These are phyloP conservation scores for Myotis vivesi DNA, from an alignment of 2,797 vertebrate genomes.

Conservation along the genomic window DNA sequence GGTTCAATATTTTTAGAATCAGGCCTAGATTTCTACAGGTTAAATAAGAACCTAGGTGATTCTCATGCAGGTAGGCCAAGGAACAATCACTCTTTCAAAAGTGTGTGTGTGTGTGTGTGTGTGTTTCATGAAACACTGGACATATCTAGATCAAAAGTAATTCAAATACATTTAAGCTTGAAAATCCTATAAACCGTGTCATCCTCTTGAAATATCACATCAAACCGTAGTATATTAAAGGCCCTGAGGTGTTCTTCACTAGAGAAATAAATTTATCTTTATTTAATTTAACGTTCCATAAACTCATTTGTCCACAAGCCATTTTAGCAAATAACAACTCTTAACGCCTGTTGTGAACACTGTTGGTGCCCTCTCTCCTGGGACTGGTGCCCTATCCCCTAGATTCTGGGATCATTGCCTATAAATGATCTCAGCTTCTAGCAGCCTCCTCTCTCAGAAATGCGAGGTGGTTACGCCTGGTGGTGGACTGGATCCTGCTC, in stretches of 20 bases:
- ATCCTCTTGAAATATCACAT: background rate
- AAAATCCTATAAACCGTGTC: background rate
- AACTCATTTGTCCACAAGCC: background rate
- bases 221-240: background rate
- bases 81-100: background rate
- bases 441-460: background rate
- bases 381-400: fast-evolving
- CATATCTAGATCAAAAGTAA: background rate
- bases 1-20: background rate
- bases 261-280: background rate
- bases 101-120: background rate
- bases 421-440: background rate
- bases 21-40: background rate
- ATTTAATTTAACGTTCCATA: background rate
- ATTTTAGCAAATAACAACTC: background rate
- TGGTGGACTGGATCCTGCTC: background rate
- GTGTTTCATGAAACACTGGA: background rate
- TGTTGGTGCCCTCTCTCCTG: background rate
- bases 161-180: background rate
- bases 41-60: background rate
- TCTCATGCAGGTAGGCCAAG: background rate
- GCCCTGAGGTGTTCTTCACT: background rate
- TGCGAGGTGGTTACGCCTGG: background rate
- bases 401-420: background rate
- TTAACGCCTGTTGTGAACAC: no score